A percentile compares a stretch with the other conserved stretches of the same genome.
Conservation (phyloP, 1,140 invertebrate species). For the Drosophila yakuba region DNA sequence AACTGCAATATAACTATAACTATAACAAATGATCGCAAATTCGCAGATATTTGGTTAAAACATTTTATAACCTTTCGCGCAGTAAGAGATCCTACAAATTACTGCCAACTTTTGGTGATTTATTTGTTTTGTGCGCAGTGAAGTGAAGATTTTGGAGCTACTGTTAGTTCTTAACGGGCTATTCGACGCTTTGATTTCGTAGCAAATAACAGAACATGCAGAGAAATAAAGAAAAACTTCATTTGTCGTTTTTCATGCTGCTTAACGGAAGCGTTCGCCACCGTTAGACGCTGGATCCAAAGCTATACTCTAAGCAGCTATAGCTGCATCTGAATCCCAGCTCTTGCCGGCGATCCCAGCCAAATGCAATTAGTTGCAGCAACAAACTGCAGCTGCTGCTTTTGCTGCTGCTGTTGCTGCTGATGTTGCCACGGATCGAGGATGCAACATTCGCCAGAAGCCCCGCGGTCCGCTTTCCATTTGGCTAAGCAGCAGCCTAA, state of each 20-base stretch:
- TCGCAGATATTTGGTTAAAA: no score
- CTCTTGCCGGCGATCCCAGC: conserved; percentile 64
- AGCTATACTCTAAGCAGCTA: conserved; percentile 17
- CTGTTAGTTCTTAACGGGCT: conserved; percentile 60
- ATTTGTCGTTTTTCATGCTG: conserved; percentile 62
- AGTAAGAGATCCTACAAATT: no score
- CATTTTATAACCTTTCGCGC: no score
- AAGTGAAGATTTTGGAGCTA: conserved; percentile 60
- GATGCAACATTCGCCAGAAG: conserved; percentile 33
- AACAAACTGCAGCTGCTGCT: conserved; percentile 76
- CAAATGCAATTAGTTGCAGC: conserved; percentile 82
- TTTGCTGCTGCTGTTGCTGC: conserved; percentile 14
- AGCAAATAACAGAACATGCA: conserved; percentile 47
- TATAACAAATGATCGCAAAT: no score
- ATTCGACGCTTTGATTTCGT: conserved; percentile 73
- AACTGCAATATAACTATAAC: no score
- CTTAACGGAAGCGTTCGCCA: conserved; percentile 60
- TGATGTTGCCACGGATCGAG: conserved; percentile 18
- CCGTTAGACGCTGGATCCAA: conserved; percentile 50
- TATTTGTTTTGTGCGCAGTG: conserved; percentile 42
- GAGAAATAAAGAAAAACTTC: conserved; percentile 48
- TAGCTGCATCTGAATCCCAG: conserved; percentile 36
- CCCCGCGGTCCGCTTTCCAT: conserved; percentile 59
- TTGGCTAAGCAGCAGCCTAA: conserved; percentile 68
- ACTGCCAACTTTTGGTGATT: neutral